Conservation (phyloP, 2,797 vertebrate genomes). For the Mormyrops attenuatus region DNA sequence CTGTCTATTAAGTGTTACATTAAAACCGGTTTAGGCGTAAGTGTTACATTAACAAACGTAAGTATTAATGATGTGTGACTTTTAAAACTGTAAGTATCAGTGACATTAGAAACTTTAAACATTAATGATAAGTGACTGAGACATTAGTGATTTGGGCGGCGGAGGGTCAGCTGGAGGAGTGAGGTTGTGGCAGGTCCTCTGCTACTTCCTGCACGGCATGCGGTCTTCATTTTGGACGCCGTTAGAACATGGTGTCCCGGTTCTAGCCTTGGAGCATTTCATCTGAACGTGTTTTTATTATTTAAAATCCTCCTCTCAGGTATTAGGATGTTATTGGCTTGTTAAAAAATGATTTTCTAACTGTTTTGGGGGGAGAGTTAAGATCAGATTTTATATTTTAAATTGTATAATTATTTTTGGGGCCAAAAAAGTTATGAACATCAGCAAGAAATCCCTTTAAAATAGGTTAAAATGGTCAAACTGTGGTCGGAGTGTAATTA, state of each 20-base stretch:
- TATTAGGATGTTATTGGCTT: background rate
- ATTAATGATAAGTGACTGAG: background rate
- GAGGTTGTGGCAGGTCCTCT: background rate
- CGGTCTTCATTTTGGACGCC: background rate
- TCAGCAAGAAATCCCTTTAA: background rate
- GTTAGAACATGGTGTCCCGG: background rate
- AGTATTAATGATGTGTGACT: background rate
- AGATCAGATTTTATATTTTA: background rate
- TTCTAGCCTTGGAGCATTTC: background rate
- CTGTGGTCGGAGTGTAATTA: background rate
- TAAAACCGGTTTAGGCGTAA: background rate
- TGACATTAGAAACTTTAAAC: background rate
- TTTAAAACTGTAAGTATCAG: slow-evolving; percentile 10
- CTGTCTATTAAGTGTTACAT: background rate
- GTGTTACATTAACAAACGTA: background rate
- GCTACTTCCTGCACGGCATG: background rate
- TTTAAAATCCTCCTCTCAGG: background rate
- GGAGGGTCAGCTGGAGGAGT: background rate
- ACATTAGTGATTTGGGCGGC: background rate
- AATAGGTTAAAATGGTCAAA: background rate
- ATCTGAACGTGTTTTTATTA: background rate
- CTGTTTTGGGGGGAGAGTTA: background rate
- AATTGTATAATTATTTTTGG: background rate
- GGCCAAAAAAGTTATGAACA: background rate
- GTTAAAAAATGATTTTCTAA: background rate